Conservation (phyloP, 2,797 vertebrate species). For the Poeciliopsis turneri region DNA sequence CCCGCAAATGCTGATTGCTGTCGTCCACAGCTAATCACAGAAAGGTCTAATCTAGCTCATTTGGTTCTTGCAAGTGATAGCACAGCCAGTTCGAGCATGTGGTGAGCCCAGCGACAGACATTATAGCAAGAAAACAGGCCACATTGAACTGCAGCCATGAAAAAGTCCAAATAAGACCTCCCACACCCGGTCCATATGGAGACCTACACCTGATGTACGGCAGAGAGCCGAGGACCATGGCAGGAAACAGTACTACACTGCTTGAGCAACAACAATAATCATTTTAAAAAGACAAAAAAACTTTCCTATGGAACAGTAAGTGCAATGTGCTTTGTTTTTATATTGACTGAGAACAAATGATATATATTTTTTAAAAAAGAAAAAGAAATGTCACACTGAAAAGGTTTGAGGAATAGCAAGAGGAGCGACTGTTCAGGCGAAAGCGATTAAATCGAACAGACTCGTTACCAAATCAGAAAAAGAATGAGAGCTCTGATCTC, state of each 20-base stretch:
- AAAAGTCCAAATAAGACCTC: constrained; percentile 40
- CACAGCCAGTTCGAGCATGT: constrained; percentile 58
- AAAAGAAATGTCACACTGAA: constrained; percentile 88
- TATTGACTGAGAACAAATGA: constrained; percentile 90
- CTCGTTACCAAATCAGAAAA: constrained; percentile 72
- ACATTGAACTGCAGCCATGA: constrained; percentile 8
- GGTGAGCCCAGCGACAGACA: constrained; percentile 58
- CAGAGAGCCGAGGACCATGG: constrained; percentile 80
- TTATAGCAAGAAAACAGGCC: constrained; percentile 59
- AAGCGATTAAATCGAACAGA: constrained; percentile 63
- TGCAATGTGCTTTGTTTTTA: constrained; percentile 91
- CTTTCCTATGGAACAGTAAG: constrained; percentile 90
- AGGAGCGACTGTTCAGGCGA: constrained; percentile 78
- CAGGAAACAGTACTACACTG: constrained; percentile 85
- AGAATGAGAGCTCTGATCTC: constrained; percentile 82
- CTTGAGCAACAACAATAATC: constrained; percentile 86
- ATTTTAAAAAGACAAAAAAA: constrained; percentile 85
- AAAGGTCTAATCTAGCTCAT: constrained; percentile 53
- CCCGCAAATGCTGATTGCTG: constrained; percentile 58
- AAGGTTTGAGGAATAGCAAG: constrained; percentile 83
- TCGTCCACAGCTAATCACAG: constrained; percentile 52
- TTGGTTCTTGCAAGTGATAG: constrained; percentile 52
- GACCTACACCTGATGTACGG: constrained; percentile 71
- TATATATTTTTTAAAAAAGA: constrained; percentile 90
- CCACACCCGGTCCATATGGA: constrained; percentile 66